phyloP scores from a whole-genome alignment of 2,113 vertebrate genomes.

The Narcine bancroftii region DNA sequence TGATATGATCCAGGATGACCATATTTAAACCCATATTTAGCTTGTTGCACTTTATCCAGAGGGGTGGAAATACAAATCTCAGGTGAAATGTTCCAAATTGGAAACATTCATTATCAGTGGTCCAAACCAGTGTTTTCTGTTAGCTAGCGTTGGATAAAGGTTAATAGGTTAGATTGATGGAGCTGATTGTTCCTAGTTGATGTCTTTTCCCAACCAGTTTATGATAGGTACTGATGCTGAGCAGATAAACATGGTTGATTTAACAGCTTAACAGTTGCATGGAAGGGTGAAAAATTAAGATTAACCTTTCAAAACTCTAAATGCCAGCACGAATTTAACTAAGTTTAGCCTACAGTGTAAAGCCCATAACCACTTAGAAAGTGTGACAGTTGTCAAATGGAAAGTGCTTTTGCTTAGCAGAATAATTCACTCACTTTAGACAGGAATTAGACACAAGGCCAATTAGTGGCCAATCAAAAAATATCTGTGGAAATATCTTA shows the following conservation, averaged over 20 bases:
- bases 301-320: neutral
- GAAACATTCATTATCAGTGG: neutral
- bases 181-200: neutral
- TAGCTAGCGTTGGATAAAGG: neutral
- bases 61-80: neutral
- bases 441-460: neutral
- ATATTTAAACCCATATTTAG: no score
- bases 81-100: neutral
- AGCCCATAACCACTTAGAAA: neutral
- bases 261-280: neutral
- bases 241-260: neutral
- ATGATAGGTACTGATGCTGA: neutral
- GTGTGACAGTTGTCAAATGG: neutral
- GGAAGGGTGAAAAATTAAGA: neutral
- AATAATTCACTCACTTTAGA: neutral
- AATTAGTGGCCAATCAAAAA: neutral
- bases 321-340: neutral
- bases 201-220: neutral
- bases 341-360: neutral
- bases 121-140: neutral
- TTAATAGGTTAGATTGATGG: neutral
- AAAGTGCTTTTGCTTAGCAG: no score
- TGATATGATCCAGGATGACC: no score
- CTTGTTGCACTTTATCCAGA: neutral
- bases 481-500: neutral